Evolutionary conservation across 2,888 invertebrate species (phyloP), one percentile per base, ranked within the genome.

Genomic region (Glyphotaelius pellucidus): DNA sequence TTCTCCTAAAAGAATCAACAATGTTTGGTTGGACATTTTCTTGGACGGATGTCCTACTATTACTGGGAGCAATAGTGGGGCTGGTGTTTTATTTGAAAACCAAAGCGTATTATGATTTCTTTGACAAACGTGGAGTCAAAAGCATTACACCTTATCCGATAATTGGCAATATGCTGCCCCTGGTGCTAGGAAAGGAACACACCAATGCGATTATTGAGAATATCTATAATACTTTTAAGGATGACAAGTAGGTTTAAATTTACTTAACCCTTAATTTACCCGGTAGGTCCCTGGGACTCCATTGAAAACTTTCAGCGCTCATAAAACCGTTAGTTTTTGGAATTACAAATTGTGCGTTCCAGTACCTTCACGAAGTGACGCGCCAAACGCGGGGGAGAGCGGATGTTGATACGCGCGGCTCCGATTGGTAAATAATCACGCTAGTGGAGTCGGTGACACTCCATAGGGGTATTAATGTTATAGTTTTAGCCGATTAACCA

Each of bases 81-180:
- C 80, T 87, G 32, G 3, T 85, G 1, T 91, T 80, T 42, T 91
- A 87, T 42, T 80, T 30, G 3, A 38, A 30, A 15, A 86, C 38
- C 9, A 91, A 80, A 38, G 2, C 32, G 14, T 42, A 42, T 42
- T 42, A 15, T 25, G 31, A 12, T 31, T 38, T 91, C 80, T 91
- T 87, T 15, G 25, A 91, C 42, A 91, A 87, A 42, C 30, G n/a
- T 3, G 91, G 91, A 87, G 87, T 91, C 15, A 91, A 91, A 30
- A 30, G 42, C 38, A 30, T 38, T 30, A 80, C n/a, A 14, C 86
- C 86, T 32, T 35, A 42, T 42, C 80, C 80, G 1, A 9, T 91
- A 14, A 2, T 91, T 9, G 91, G 91, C 5, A 91, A 80, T 30
- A 80, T 91, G 80, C 38, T 38, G 9, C 31, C 52, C 15, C 25